Conservation (phyloP, 2,888 invertebrate genomes). For the Dolichomitus sp. region DNA sequence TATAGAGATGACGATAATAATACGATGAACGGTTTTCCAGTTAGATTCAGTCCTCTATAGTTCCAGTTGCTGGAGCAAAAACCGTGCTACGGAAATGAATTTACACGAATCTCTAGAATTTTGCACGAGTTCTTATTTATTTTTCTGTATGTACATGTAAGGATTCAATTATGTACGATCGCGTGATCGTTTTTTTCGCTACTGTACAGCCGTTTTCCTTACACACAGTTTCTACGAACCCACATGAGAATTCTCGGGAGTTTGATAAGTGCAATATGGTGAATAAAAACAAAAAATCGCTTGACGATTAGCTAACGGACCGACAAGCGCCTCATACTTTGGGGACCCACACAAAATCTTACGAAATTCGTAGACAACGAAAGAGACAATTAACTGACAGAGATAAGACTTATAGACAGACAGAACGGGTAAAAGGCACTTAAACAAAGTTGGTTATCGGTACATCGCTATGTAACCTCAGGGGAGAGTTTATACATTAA, state of each 20-base stretch:
- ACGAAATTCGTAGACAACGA: conserved; percentile 3
- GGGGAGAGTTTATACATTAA: conserved; percentile 22
- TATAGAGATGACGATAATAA: conserved; percentile 47
- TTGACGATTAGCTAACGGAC: not conserved
- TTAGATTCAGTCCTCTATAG: conserved; percentile 40
- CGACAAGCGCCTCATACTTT: not conserved
- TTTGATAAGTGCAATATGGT: conserved; percentile 32
- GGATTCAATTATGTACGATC: conserved; percentile 40
- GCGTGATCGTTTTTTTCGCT: conserved; percentile 31
- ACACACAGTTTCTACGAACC: conserved; percentile 44
- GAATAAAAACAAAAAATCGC: conserved; percentile 24
- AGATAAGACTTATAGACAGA: conserved; percentile 16
- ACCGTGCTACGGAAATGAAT: conserved; percentile 26
- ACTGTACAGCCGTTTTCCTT: conserved; percentile 46
- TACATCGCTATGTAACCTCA: conserved; percentile 31
- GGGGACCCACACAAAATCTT: conserved; percentile 17
- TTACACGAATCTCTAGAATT: conserved; percentile 31
- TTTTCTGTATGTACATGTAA: conserved; percentile 55
- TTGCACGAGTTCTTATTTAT: conserved; percentile 27
- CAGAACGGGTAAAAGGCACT: conserved; percentile 58
- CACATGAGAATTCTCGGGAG: conserved; percentile 23
- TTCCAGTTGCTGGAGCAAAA: conserved; percentile 23
- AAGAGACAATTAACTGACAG: not conserved
- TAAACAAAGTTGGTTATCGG: conserved; percentile 57
- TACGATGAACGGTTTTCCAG: conserved; percentile 36